phyloP scores from a whole-genome alignment of 2,113 vertebrate species.

The Lucifuga dentata region DNA sequence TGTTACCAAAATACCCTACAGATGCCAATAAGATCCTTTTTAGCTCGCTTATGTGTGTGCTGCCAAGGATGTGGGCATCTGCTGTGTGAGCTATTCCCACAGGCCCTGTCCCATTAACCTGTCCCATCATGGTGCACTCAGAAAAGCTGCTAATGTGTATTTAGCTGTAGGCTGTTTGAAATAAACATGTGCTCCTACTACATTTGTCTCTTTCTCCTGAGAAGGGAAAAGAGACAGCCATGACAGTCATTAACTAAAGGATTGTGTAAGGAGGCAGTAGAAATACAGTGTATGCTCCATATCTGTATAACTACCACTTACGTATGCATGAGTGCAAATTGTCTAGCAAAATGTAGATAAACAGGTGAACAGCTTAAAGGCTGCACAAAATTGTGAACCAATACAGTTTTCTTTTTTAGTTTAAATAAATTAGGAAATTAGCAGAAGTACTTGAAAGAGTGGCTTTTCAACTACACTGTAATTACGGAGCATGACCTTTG shows the following conservation, averaged over 20 bases:
- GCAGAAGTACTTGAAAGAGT: too few species aligned
- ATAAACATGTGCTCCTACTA: slow-evolving; percentile 68
- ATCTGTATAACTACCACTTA: too few species aligned
- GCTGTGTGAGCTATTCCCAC: slow-evolving; percentile 48
- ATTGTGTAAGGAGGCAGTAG: slow-evolving; percentile 18
- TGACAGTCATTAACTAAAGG: slow-evolving; percentile 40
- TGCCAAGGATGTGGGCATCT: slow-evolving; percentile 48
- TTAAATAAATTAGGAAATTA: too few species aligned
- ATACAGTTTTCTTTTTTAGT: too few species aligned
- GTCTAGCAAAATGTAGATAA: too few species aligned
- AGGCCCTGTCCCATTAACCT: slow-evolving; percentile 71
- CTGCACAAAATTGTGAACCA: too few species aligned
- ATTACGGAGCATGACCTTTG: too few species aligned
- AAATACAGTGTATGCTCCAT: too few species aligned
- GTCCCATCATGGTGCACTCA: slow-evolving; percentile 47
- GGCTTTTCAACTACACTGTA: too few species aligned
- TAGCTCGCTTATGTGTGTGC: slow-evolving; percentile 13
- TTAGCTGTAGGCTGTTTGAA: slow-evolving; percentile 70
- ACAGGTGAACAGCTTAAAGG: too few species aligned
- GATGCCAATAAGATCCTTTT: slow-evolving; percentile 33
- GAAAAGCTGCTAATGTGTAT: slow-evolving; percentile 59
- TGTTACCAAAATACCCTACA: slow-evolving; percentile 30
- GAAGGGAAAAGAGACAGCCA: slow-evolving; percentile 23
- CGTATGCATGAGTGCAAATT: too few species aligned
- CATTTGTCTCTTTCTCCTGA: slow-evolving; percentile 56